Evolutionary conservation across 2,888 invertebrate species (phyloP).

Genomic region (Dicyrtomina minuta): DNA sequence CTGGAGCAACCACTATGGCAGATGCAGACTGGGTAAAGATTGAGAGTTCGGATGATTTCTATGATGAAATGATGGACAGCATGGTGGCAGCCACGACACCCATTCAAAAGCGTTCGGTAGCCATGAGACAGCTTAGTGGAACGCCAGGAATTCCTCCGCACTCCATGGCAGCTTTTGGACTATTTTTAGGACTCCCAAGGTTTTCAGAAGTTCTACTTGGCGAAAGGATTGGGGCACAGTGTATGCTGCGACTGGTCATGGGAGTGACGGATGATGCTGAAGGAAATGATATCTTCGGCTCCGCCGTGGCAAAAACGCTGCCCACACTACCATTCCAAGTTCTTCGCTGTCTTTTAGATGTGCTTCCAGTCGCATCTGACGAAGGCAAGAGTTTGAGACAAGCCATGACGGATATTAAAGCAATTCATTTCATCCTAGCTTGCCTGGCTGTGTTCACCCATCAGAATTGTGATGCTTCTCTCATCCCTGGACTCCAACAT

Average conservation of each 20-base stretch:
- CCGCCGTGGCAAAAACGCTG: slow-evolving; percentile 67
- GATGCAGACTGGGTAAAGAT: slow-evolving; percentile 67
- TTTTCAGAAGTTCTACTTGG: slow-evolving; percentile 85
- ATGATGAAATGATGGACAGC: slow-evolving; percentile 56
- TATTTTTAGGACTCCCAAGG: slow-evolving; percentile 83
- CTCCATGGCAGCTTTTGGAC: slow-evolving; percentile 84
- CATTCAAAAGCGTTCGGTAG: slow-evolving; percentile 37
- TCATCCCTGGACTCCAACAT: slow-evolving; percentile 57
- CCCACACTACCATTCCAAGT: slow-evolving; percentile 79
- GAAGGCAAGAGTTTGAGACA: slow-evolving; percentile 74
- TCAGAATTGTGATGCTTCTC: slow-evolving; percentile 56
- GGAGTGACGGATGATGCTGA: slow-evolving; percentile 91
- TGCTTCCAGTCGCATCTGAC: slow-evolving; percentile 71
- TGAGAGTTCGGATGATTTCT: slow-evolving; percentile 59
- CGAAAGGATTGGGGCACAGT: slow-evolving; percentile 81
- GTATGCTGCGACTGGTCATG: slow-evolving; percentile 78
- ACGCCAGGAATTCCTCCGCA: slow-evolving; percentile 68
- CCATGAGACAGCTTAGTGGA: slow-evolving; percentile 42
- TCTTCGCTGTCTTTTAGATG: slow-evolving; percentile 73
- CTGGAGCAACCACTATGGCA: slow-evolving; percentile 32
- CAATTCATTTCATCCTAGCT: slow-evolving; percentile 78
- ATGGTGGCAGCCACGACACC: slow-evolving; percentile 48
- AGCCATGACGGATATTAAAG: slow-evolving; percentile 80
- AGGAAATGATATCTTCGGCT: slow-evolving; percentile 75
- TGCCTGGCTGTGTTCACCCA: slow-evolving; percentile 84